Percentiles rank a stretch among this genome's conserved stretches.
phyloP scores from a whole-genome alignment of 2,797 vertebrate genomes.

The Anas acuta region DNA sequence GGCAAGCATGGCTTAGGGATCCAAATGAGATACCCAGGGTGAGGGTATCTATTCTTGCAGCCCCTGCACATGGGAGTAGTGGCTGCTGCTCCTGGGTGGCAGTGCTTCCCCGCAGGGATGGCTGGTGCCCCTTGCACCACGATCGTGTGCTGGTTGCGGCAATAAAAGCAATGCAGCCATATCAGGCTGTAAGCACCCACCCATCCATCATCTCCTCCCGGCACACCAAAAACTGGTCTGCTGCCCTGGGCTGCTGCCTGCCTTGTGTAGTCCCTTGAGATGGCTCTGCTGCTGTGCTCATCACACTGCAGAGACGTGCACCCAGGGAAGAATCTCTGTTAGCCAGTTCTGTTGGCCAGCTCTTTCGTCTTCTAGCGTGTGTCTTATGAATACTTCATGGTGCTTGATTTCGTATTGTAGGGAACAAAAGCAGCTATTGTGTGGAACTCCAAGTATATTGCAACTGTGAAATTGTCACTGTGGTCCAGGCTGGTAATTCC shows the following conservation, averaged over 20 bases:
- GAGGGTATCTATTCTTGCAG: background rate
- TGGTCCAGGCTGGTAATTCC: background rate
- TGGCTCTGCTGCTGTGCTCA: background rate
- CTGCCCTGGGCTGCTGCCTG: background rate
- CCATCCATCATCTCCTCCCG: background rate
- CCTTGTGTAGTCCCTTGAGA: background rate
- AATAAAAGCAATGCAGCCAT: background rate
- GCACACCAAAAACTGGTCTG: background rate
- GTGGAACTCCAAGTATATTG: background rate
- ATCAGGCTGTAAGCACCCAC: background rate
- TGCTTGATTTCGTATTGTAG: background rate
- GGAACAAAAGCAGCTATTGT: background rate
- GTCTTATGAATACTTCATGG: background rate
- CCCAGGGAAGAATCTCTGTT: background rate
- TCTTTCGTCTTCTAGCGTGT: background rate
- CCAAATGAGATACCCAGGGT: background rate
- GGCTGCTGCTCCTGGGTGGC: background rate
- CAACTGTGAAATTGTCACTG: background rate
- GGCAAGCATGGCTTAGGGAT: background rate
- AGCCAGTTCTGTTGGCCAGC: background rate
- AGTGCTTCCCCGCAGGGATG: background rate
- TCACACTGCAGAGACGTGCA: background rate
- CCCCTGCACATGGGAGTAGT: background rate
- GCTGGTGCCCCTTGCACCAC: accelerated
- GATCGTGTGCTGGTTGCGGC: background rate